These are phyloP conservation scores for Caenorhabditis doughertyi DNA, from an alignment of 2,888 invertebrate genomes.

Conservation along the genomic window DNA sequence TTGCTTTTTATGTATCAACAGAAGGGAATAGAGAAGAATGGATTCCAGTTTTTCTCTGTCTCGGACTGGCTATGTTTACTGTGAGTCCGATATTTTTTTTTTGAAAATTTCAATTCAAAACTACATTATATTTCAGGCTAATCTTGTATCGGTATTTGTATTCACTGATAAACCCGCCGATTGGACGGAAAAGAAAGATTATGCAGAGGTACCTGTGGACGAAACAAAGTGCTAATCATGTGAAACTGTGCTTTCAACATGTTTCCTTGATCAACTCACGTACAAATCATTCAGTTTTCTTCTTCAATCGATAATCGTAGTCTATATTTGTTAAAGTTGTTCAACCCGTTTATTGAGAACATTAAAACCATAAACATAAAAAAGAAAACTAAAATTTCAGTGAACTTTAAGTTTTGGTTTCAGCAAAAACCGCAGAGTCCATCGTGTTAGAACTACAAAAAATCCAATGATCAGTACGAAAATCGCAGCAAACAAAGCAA, in stretches of 20 bases:
- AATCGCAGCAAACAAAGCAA: slow-evolving; percentile 2
- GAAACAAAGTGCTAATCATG: slow-evolving; percentile 40
- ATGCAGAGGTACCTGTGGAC: slow-evolving; percentile 37
- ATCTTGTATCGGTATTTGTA: slow-evolving; percentile 45
- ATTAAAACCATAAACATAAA: no score
- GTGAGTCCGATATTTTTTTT: slow-evolving; percentile 11
- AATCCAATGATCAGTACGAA: background rate
- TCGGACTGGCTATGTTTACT: slow-evolving; percentile 41
- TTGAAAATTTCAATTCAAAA: background rate
- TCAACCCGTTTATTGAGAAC: no score
- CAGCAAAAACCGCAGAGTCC: background rate
- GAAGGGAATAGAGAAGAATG: slow-evolving; percentile 57
- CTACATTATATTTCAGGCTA: slow-evolving; percentile 37
- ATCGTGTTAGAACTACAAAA: slow-evolving; percentile 1
- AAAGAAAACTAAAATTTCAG: background rate
- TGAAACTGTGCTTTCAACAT: no score
- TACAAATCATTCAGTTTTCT: background rate
- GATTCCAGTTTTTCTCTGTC: slow-evolving; percentile 51
- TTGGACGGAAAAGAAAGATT: slow-evolving; percentile 50
- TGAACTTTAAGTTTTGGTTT: slow-evolving; percentile 23
- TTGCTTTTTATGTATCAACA: slow-evolving; percentile 67
- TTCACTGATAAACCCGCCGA: slow-evolving; percentile 63
- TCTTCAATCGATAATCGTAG: no score
- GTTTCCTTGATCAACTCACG: background rate
- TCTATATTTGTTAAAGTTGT: no score